Evolutionary conservation across 1,140 invertebrate genomes (phyloP).

Genomic region (Orchesella cincta): DNA sequence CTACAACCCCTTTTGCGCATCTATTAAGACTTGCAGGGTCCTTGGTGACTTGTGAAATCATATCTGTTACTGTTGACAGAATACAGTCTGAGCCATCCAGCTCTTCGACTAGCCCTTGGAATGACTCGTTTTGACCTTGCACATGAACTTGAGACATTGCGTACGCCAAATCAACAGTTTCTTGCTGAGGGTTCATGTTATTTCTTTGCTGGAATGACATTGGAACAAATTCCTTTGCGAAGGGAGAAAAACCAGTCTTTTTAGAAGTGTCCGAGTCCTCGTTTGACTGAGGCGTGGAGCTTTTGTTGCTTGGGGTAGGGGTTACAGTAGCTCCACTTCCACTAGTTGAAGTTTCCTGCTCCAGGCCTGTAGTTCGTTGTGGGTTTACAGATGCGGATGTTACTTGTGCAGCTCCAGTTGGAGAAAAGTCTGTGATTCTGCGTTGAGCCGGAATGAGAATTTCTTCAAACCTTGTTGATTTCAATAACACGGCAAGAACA

Average conservation of each 20-base stretch:
- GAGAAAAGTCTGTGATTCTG: neutral
- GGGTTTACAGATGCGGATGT: neutral
- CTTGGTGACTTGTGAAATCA: slow-evolving; percentile 37
- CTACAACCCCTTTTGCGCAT: slow-evolving; percentile 27
- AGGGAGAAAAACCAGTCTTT: slow-evolving; percentile 30
- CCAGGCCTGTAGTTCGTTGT: neutral
- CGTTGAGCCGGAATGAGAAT: slow-evolving; percentile 23
- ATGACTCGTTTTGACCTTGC: neutral
- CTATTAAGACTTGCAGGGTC: slow-evolving; percentile 40
- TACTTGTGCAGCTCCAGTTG: too few relatives aligned
- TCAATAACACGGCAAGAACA: slow-evolving; percentile 38
- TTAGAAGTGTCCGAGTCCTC: neutral
- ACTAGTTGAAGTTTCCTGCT: neutral
- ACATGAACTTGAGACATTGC: slow-evolving; percentile 32
- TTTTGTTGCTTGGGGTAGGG: neutral
- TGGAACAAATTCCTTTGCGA: slow-evolving; percentile 43
- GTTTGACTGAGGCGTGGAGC: too few relatives aligned
- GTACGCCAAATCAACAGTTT: slow-evolving; percentile 29
- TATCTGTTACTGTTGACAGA: slow-evolving; percentile 38
- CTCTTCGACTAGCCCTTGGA: neutral
- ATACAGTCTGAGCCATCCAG: slow-evolving; percentile 30
- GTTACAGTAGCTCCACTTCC: neutral
- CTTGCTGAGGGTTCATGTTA: slow-evolving; percentile 8
- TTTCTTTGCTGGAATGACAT: neutral
- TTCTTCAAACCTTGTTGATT: slow-evolving; percentile 26